phyloP scores from a whole-genome alignment of 2,113 vertebrate genomes.

The Phoenicopterus ruber region DNA sequence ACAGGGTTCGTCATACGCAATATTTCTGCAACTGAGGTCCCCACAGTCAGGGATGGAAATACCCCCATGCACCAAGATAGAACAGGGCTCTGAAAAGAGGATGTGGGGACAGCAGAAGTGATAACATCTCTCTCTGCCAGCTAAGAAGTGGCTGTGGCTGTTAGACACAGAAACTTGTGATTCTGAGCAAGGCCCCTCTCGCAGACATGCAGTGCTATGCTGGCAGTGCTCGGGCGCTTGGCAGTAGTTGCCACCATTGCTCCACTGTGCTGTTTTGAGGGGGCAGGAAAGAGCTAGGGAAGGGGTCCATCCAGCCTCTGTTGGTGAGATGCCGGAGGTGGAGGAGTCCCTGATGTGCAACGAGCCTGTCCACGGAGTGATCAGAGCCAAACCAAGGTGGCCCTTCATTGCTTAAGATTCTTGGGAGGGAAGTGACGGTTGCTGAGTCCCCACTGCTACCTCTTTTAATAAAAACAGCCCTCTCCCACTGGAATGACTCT shows the following conservation, averaged over 20 bases:
- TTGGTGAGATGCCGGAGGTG: background rate
- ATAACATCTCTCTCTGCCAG: background rate
- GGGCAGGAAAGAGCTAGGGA: background rate
- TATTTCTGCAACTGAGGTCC: background rate
- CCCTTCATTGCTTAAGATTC: background rate
- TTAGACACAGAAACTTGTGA: background rate
- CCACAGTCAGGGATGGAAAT: background rate
- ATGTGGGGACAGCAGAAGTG: background rate
- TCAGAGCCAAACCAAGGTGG: background rate
- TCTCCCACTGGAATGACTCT: background rate
- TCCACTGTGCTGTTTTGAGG: background rate
- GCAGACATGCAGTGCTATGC: rapidly evolving
- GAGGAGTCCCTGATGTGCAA: background rate
- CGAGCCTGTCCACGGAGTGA: background rate
- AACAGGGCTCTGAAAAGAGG: background rate
- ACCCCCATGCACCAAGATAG: background rate
- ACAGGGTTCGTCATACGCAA: background rate
- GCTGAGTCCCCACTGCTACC: background rate
- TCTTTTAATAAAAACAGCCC: background rate
- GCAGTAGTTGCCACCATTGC: background rate
- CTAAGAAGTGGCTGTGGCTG: background rate
- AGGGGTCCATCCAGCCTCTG: background rate
- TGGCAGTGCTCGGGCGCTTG: background rate
- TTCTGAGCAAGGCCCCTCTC: background rate
- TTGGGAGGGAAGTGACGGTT: background rate